Base-by-base conservation (phyloP, 2,888 invertebrate genomes). In the Chrysolina haemoptera region DNA sequence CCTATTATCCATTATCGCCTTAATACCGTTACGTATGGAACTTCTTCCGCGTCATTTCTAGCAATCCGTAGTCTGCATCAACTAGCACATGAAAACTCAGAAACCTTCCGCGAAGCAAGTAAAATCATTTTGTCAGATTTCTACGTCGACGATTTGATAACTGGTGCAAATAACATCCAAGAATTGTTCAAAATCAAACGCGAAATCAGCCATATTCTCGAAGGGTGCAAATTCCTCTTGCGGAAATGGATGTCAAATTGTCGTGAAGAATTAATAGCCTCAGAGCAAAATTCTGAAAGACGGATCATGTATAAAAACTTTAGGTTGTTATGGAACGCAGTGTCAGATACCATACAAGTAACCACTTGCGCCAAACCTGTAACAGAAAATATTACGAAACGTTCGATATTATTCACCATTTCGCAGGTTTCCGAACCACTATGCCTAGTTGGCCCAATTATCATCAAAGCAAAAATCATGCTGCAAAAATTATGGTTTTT, bases 141-240 rank as follows among this genome's bases (percentile, higher is more conserved):
- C 66, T 76, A 75, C 40, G 72, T 76, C 10, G 72, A 72, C 35
- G 74, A 76, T 62, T 62, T 76, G 1, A 20, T 76, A n/a, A 71
- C 69, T 16, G 74, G 76, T 9, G 16, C 68, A 20, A 50, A 50
- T 16, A 50, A 1, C 16, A 41, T 71, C n/a, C 68, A 53, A 46
- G 16, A 59, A 16, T 71, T 71, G 4, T 55, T 68, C 10, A 43
- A 69, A 10, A 27, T 76, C 14, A 20, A 12, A 20, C 14, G 59
- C 12, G 20, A 59, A 59, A 12, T 59, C 16, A n/a, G 48, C 6
- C 0, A 50, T 1, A 50, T 50, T n/a, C 16, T 50, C 48, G 48
- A 50, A 50, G 16, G 16, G 3, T 1, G n/a, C 12, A 50, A 50
- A 14, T 50, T 50, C n/a, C n/a, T n/a, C 16, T 8, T 50, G 48